Base-by-base conservation (phyloP, 2,888 invertebrate species). In the Oxyteleia sp. region DNA sequence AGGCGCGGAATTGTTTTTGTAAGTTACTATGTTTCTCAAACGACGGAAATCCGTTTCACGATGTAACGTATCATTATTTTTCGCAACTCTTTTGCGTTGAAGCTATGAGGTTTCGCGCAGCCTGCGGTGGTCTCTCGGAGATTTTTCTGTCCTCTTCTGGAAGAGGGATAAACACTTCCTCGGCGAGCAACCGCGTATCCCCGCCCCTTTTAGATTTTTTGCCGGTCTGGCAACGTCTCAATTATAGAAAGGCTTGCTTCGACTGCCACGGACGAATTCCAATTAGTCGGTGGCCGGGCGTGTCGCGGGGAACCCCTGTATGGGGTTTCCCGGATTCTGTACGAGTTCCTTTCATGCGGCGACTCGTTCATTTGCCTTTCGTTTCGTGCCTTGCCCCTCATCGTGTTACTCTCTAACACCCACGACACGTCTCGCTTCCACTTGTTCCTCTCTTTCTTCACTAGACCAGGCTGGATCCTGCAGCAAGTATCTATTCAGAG, bases 191-290 rank as follows among this genome's bases (percentile, higher is more conserved):
- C 86, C 86, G 85, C 86, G 90, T 89, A 91, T 92, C 90, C 89
- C 89, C 90, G 89, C 85, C 85, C 85, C 86, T 89, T 90, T 90
- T 89, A 76, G 88, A 89, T 91, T 91, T 92, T 90, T 91, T 90
- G 90, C 87, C 86, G 91, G 91, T 92, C 92, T 89, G 90, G 90
- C 92, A 84, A 88, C 92, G 92, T 92, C 93, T 93, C 93, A 93
- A 93, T 93, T 93, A 93, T 92, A 92, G 92, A 93, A 93, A 92
- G 92, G 90, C 92, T 93, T 92, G 92, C 92, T 92, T 92, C 92
- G 93, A 90, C 92, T 90, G 90, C 89, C 88, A 91, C 92, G 92
- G 91, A 92, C 92, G 92, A 93, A 92, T 92, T 93, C 92, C 93
- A 93, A 93, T 93, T 93, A 93, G 93, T 93, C 91, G 90, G 88